These are phyloP conservation scores for Hoplodrina ambigua DNA, from an alignment of 2,888 invertebrate genomes.

Conservation along the genomic window DNA sequence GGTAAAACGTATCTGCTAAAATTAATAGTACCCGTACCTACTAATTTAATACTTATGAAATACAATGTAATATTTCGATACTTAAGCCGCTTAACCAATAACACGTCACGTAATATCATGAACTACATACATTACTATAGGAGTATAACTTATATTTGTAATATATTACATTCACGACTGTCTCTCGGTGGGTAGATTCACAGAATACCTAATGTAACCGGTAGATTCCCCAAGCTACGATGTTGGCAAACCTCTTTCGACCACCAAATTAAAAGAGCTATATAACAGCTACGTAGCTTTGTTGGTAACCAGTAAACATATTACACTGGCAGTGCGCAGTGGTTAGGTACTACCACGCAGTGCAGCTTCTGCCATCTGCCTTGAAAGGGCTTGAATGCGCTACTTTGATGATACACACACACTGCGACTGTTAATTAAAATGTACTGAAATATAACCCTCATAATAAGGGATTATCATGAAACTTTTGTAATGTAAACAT, in stretches of 20 bases:
- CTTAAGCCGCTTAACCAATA: conserved; percentile 1
- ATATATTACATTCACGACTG: conserved; percentile 57
- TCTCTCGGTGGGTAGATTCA: conserved; percentile 60
- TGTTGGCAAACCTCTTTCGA: conserved; percentile 66
- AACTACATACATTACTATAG: conserved; percentile 36
- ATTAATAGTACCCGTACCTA: too few relatives aligned
- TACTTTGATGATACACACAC: conserved; percentile 27
- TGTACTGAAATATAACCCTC: conserved; percentile 7
- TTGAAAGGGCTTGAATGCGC: conserved; percentile 8
- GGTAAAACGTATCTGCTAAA: too few relatives aligned
- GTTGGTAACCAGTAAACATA: conserved; percentile 52
- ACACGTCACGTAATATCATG: conserved; percentile 39
- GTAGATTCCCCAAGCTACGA: conserved; percentile 64
- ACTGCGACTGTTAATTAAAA: conserved; percentile 12
- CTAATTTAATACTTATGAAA: too few relatives aligned
- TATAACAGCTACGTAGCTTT: conserved; percentile 47
- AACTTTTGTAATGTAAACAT: too few relatives aligned
- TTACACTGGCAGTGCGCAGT: conserved; percentile 31
- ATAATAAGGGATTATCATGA: conserved; percentile 7
- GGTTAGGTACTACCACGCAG: conserved; percentile 17
- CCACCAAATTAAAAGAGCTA: conserved; percentile 66
- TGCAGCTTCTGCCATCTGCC: conserved; percentile 1
- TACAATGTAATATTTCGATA: not conserved
- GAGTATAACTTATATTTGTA: conserved; percentile 54
- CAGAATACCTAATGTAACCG: conserved; percentile 62